Evolutionary conservation across 2,888 invertebrate species (phyloP).

Genomic region (Fabriciana adippe): DNA sequence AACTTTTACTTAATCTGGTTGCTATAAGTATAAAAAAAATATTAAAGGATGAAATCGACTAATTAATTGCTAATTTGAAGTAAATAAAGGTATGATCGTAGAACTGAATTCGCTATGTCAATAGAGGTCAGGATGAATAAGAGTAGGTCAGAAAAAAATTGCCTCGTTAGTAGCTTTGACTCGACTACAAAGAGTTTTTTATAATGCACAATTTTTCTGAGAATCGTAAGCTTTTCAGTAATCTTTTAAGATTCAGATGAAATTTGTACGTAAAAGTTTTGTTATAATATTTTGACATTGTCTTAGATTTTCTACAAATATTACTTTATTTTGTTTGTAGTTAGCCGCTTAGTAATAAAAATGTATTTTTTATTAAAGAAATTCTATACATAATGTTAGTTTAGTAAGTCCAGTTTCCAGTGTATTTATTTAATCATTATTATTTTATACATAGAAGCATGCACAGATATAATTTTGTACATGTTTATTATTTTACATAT

Average conservation of each 20-base stretch:
- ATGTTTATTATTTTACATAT: too few relatives aligned
- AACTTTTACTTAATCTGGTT: too few relatives aligned
- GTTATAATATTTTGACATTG: neutral
- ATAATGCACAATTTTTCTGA: constrained; percentile 32
- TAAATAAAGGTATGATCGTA: constrained; percentile 28
- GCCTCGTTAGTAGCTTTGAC: constrained; percentile 37
- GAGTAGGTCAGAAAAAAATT: constrained; percentile 34
- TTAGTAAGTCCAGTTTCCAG: too few relatives aligned
- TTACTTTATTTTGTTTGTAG: too few relatives aligned
- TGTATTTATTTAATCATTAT: too few relatives aligned
- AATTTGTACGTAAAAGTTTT: neutral
- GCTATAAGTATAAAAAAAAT: too few relatives aligned
- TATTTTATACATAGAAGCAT: too few relatives aligned
- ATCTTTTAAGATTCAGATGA: constrained; percentile 8
- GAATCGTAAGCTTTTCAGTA: constrained; percentile 11
- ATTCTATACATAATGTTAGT: too few relatives aligned
- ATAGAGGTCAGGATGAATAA: constrained; percentile 30
- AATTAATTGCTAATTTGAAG: constrained; percentile 9
- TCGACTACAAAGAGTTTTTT: constrained; percentile 31
- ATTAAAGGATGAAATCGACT: constrained; percentile 4
- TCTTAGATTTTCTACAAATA: too few relatives aligned
- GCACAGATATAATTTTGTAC: too few relatives aligned
- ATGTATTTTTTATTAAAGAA: too few relatives aligned
- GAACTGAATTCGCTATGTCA: constrained; percentile 30
- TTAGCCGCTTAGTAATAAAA: too few relatives aligned